Conservation (phyloP, 2,888 invertebrate species). For the Parascotia fuliginaria region DNA sequence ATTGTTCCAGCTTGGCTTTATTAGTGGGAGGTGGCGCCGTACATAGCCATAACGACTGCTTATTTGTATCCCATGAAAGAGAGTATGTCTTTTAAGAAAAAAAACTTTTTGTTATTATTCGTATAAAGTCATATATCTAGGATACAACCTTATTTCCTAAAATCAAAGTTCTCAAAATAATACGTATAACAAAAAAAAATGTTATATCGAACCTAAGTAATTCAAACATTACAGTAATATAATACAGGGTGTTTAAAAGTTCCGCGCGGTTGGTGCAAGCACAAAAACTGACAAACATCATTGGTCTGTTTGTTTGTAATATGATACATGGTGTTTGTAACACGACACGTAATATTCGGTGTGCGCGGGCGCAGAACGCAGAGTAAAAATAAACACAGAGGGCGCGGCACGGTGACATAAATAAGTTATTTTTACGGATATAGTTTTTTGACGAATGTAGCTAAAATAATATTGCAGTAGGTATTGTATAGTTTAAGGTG, state of each 20-base stretch:
- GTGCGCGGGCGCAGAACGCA: slow-evolving; percentile 30
- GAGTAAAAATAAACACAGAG: slow-evolving; percentile 48
- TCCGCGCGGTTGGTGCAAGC: slow-evolving; percentile 21
- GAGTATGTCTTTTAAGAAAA: too few species aligned
- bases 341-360: slow-evolving; percentile 30
- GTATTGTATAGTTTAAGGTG: too few species aligned
- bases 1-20: too few species aligned
- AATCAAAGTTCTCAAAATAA: not conserved
- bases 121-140: too few species aligned
- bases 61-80: too few species aligned
- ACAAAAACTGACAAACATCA: slow-evolving; percentile 34
- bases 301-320: slow-evolving; percentile 43
- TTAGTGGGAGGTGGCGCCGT: too few species aligned
- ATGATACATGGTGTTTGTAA: slow-evolving; percentile 44
- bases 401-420: slow-evolving; percentile 36
- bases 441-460: slow-evolving; percentile 14
- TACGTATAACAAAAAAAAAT: not conserved
- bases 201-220: slow-evolving; percentile 3
- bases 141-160: not conserved
- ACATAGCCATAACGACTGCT: too few species aligned
- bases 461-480: not conserved
- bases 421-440: slow-evolving; percentile 35
- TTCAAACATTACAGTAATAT: slow-evolving; percentile 25
- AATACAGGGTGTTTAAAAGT: slow-evolving; percentile 32
- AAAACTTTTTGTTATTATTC: too few species aligned